Conservation (phyloP, 2,888 invertebrate species). For the Campaea margaritaria region DNA sequence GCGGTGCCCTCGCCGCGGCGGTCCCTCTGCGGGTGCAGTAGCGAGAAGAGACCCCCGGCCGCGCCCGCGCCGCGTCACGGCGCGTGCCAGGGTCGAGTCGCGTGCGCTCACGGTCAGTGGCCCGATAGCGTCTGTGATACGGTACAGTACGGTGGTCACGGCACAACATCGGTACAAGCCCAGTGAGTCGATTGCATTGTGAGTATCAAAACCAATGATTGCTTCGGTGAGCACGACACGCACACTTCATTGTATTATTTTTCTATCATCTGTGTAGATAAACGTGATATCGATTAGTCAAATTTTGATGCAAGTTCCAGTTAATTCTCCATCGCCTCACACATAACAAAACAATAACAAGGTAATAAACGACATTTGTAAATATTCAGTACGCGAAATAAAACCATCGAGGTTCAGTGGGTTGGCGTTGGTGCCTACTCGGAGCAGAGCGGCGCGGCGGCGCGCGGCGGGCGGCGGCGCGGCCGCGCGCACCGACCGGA, state of each 20-base stretch:
- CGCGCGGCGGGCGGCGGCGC: neutral
- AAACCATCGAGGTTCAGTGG: neutral
- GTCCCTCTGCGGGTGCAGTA: slow-evolving; percentile 39
- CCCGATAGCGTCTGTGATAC: slow-evolving; percentile 34
- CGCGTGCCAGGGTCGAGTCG: slow-evolving; percentile 36
- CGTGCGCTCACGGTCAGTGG: slow-evolving; percentile 20
- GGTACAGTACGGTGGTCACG: slow-evolving; percentile 39
- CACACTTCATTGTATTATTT: slow-evolving; percentile 53
- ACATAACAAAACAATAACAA: slow-evolving; percentile 10
- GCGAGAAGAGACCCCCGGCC: slow-evolving; percentile 29
- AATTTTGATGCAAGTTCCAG: slow-evolving; percentile 24
- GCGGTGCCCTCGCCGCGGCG: slow-evolving; percentile 40
- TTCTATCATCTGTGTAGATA: slow-evolving; percentile 58
- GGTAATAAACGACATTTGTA: neutral
- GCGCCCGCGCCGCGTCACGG: slow-evolving; percentile 29
- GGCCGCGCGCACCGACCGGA: slow-evolving; percentile 40
- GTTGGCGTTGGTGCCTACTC: too few relatives aligned
- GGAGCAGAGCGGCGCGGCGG: neutral
- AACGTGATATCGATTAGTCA: slow-evolving; percentile 20
- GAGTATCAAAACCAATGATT: slow-evolving; percentile 53
- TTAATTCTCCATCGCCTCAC: slow-evolving; percentile 31
- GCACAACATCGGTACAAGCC: slow-evolving; percentile 56
- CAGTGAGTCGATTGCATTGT: slow-evolving; percentile 52
- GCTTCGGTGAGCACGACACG: slow-evolving; percentile 60
- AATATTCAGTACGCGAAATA: neutral